Conservation (phyloP, 2,797 vertebrate species). For the Helarctos malayanus region DNA sequence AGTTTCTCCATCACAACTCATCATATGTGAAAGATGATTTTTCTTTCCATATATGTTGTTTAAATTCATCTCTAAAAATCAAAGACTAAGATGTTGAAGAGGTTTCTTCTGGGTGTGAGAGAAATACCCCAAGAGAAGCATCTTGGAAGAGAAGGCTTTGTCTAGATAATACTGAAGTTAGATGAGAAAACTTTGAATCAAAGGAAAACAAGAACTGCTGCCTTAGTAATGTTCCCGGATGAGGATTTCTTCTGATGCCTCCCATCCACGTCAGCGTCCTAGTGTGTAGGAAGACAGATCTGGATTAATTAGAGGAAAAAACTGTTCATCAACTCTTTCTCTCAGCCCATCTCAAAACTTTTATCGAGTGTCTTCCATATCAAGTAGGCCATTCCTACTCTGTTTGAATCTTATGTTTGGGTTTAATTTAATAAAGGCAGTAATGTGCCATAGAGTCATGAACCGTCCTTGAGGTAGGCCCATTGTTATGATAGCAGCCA, state of each 20-base stretch:
- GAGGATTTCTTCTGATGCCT: not conserved
- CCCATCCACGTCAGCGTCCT: not conserved
- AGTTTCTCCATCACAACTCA: not conserved
- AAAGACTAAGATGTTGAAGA: not conserved
- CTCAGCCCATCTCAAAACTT: not conserved
- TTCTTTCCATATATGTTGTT: not conserved
- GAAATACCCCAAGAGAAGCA: not conserved
- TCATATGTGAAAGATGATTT: not conserved
- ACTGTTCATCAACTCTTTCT: not conserved
- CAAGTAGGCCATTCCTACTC: not conserved
- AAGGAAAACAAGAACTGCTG: not conserved
- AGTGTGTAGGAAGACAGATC: not conserved
- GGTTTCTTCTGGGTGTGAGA: not conserved
- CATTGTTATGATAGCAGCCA: not conserved
- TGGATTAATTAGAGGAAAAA: not conserved
- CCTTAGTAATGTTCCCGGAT: not conserved
- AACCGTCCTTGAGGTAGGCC: not conserved
- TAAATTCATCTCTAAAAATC: not conserved
- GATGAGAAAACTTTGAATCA: not conserved
- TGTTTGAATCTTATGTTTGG: not conserved
- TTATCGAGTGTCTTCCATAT: not conserved
- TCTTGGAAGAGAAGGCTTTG: not conserved
- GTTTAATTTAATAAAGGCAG: not conserved
- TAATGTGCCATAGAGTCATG: not conserved
- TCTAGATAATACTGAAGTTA: not conserved